Base-by-base conservation (phyloP, 2,888 invertebrate genomes). In the Harpalus rubripes region DNA sequence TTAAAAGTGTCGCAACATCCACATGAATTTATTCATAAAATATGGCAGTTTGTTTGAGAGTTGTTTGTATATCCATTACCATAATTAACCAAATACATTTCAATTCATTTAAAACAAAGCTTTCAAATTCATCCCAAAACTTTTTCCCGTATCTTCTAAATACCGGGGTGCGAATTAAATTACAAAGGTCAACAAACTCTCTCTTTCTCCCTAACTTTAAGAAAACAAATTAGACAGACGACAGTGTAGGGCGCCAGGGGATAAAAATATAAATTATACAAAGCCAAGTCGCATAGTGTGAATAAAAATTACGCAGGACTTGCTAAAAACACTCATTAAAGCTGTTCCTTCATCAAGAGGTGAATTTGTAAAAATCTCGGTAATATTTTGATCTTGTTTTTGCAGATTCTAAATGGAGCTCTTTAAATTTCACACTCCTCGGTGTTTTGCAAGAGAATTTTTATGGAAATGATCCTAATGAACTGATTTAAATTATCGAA, bases 121-220 rank as follows among this genome's bases (percentile, higher is more conserved):
- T 68, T 15, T n/a, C 32, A 68, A 68, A 32, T 68, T 52, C 16
- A 18, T 7, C 76, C 12, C 16, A 18, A 52, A 76, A 56, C 26
- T 44, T 76, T 76, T 76, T 56, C 68, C 1, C 15, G 15, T 15
- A 39, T 68, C 41, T 15, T 22, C 58, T 78, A 59, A 78, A 59
- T 58, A 78, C 78, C 32, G 2, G 22, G 58, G 10, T 26, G 59
- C 39, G 61, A 80, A 80, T 80, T 80, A 61, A 80, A 80, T 80
- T 80, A 63, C 63, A 39, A 80, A 80, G 80, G 80, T 80, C 80
- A 80, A 80, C 63, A 80, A 80, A 80, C 80, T 61, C n/a, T 39
- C 61, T 5, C 80, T 61, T 1, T 39, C 61, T 5, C 61, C 39
- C 80, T 39, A 79, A 80, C 61, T 80, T 59, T 15, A n/a, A 18